phyloP scores from a whole-genome alignment of 2,797 vertebrate genomes.

The Champsocephalus esox region DNA sequence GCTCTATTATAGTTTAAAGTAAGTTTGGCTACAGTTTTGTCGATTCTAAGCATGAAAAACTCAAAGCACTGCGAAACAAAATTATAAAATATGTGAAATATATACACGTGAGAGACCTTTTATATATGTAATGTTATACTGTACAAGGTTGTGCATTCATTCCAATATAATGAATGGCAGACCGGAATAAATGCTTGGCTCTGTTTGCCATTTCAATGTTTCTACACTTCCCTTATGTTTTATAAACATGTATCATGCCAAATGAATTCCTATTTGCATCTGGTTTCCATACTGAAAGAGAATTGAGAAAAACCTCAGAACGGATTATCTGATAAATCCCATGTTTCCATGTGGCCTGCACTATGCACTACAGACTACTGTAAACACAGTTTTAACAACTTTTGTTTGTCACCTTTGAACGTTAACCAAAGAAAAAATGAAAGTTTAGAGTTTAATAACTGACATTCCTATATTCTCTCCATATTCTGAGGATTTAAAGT shows the following conservation, averaged over 20 bases:
- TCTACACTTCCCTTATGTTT: constrained; percentile 41
- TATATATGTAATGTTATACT: constrained; percentile 15
- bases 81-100: constrained; percentile 7
- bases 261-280: constrained; percentile 55
- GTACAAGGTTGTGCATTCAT: constrained; percentile 22
- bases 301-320: constrained; percentile 35
- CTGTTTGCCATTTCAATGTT: constrained; percentile 17
- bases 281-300: constrained; percentile 55
- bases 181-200: constrained; percentile 8
- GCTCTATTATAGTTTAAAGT: constrained; percentile 8
- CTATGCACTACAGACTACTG: neutral
- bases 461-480: neutral
- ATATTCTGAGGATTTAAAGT: neutral
- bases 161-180: constrained; percentile 35
- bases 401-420: neutral
- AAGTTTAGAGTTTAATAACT: neutral
- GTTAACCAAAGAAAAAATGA: constrained; percentile 30
- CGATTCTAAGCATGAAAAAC: constrained; percentile 1
- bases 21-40: constrained; percentile 17
- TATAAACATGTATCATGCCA: constrained; percentile 44
- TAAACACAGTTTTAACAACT: constrained; percentile 20
- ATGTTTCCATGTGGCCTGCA: constrained; percentile 7
- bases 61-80: constrained; percentile 6
- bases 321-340: constrained; percentile 52
- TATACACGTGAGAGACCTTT: constrained; percentile 5